A percentile compares a stretch with the other conserved stretches of the same genome.
Evolutionary conservation across 2,113 vertebrate species (phyloP).

Genomic region (Centrocercus urophasianus): DNA sequence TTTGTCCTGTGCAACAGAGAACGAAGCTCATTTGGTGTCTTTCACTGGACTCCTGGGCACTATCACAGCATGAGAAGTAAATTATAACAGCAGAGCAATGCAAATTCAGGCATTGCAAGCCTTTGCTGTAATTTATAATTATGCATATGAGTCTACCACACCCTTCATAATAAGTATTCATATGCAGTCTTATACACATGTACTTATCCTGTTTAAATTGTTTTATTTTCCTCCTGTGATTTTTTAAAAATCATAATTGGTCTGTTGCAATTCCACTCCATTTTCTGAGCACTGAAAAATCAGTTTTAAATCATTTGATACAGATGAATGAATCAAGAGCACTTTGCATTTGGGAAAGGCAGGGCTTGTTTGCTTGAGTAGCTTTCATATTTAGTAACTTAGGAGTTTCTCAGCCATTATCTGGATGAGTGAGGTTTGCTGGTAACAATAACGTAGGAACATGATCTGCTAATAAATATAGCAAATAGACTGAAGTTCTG

Average conservation of each 20-base stretch:
- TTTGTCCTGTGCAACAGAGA: neutral
- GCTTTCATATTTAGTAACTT: neutral
- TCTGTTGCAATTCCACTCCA: neutral
- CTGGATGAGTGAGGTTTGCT: neutral
- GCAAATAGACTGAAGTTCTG: neutral
- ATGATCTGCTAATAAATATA: neutral
- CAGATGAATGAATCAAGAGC: neutral
- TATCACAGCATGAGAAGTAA: conserved; percentile 39
- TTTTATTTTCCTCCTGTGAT: neutral
- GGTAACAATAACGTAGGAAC: neutral
- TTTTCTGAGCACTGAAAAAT: neutral
- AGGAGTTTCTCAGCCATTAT: neutral
- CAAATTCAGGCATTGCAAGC: conserved; percentile 15
- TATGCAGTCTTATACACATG: neutral
- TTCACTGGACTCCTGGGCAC: conserved; percentile 27
- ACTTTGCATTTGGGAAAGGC: neutral
- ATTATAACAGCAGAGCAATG: conserved; percentile 5
- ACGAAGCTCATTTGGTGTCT: neutral
- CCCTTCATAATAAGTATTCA: neutral
- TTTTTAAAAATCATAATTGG: neutral
- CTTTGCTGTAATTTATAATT: conserved; percentile 10
- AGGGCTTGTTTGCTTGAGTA: neutral
- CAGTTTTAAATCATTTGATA: neutral
- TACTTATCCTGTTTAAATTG: neutral
- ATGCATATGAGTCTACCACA: neutral